Conservation (phyloP, 2,797 vertebrate genomes). For the Nyctalus aviator region DNA sequence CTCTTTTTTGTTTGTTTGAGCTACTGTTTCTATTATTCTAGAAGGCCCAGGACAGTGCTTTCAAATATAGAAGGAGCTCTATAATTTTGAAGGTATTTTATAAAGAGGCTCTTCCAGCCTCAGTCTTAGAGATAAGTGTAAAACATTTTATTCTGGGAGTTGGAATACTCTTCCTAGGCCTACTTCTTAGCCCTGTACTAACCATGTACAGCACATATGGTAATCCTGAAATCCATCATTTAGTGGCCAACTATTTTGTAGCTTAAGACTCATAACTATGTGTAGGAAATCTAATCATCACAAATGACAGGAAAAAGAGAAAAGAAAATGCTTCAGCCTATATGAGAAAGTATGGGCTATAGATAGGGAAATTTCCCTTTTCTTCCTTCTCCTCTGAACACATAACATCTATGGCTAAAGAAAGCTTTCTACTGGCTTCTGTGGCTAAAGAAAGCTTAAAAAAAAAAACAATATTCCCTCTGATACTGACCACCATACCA, state of each 20-base stretch:
- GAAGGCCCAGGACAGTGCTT: conserved; percentile 19
- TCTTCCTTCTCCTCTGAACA: not conserved
- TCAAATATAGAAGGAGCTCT: conserved; percentile 35
- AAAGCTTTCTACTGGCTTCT: not conserved
- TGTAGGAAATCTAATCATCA: not conserved
- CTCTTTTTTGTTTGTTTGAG: not conserved
- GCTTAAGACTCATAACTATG: conserved; percentile 23
- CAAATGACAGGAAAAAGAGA: not conserved
- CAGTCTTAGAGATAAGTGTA: not conserved
- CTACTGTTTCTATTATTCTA: conserved; percentile 52
- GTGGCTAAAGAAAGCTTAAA: not conserved
- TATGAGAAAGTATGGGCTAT: not conserved
- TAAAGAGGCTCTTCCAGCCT: not conserved
- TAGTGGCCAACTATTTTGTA: conserved; percentile 23
- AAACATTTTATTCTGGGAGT: conserved; percentile 35
- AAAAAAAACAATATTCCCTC: not conserved
- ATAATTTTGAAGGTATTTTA: conserved; percentile 54
- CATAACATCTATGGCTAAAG: not conserved
- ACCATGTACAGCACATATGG: not conserved
- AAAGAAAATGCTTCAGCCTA: not conserved
- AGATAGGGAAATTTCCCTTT: conserved; percentile 20
- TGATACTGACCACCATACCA: not conserved
- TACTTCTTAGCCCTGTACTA: not conserved
- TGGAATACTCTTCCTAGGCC: not conserved
- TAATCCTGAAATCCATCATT: conserved; percentile 30